Evolutionary conservation across 2,888 invertebrate genomes (phyloP).

Genomic region (Rhamnusium bicolor): DNA sequence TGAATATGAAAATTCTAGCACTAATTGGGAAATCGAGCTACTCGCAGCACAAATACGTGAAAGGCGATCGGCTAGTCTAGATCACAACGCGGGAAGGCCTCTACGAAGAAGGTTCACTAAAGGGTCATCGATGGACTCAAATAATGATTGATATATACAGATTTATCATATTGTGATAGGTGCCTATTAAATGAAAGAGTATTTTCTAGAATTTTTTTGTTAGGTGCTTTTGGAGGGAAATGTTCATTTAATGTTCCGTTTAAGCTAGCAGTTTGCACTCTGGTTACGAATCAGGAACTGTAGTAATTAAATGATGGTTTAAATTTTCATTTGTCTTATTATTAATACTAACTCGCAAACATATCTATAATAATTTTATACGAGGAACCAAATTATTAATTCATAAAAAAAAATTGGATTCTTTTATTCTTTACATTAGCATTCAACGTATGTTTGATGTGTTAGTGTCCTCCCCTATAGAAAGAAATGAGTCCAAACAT

Average conservation of each 20-base stretch:
- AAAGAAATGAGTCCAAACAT: no score
- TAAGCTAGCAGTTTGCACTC: not conserved
- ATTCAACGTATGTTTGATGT: no score
- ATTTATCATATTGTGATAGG: constrained; percentile 46
- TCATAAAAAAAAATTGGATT: no score
- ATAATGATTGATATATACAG: constrained; percentile 50
- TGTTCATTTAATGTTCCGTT: not conserved
- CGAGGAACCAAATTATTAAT: no score
- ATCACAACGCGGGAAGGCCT: constrained; percentile 61
- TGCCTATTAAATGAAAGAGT: constrained; percentile 32
- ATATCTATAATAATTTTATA: no score
- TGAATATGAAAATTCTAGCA: constrained; percentile 66
- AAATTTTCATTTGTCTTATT: no score
- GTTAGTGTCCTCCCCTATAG: no score
- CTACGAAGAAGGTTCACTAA: constrained; percentile 61
- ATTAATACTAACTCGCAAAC: no score
- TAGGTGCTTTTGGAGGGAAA: constrained; percentile 22
- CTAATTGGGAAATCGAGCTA: constrained; percentile 69
- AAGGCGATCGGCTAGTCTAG: constrained; percentile 67
- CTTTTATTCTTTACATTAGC: no score
- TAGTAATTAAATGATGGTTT: not conserved
- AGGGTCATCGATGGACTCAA: constrained; percentile 43
- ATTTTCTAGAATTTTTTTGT: constrained; percentile 10
- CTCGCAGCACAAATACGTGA: constrained; percentile 68
- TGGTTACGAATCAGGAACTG: not conserved